These are phyloP conservation scores for Mystacornis crossleyi DNA, from an alignment of 2,113 vertebrate genomes.

Conservation along the genomic window DNA sequence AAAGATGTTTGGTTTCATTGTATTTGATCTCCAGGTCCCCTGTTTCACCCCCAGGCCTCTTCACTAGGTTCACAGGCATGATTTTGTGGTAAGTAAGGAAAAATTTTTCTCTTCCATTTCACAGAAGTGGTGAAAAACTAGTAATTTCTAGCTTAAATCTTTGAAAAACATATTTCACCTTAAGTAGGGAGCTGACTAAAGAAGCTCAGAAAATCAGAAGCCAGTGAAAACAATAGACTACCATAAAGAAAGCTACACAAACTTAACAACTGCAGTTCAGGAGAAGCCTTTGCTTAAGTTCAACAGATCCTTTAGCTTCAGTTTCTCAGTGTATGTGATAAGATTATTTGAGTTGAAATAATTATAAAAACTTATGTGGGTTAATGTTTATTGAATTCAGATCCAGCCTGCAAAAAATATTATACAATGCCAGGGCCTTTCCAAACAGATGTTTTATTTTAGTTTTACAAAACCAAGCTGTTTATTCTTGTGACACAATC, in stretches of 20 bases:
- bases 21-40: not conserved
- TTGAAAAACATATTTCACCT: not conserved
- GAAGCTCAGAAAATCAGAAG: not conserved
- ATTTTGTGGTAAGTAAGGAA: not conserved
- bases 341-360: not conserved
- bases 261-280: not conserved
- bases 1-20: not conserved
- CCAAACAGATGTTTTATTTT: slow-evolving; percentile 67
- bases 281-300: not conserved
- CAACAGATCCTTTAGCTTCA: not conserved
- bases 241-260: not conserved
- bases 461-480: slow-evolving; percentile 41
- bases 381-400: slow-evolving; percentile 6
- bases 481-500: slow-evolving; percentile 61
- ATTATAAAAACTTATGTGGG: not conserved
- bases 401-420: not conserved
- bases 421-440: not conserved
- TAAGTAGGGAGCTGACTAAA: not conserved
- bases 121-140: not conserved
- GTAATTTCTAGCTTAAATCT: not conserved
- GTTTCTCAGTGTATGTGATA: not conserved
- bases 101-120: not conserved
- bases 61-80: not conserved
- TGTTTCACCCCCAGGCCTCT: not conserved
- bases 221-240: not conserved